Evolutionary conservation across 2,888 invertebrate species (phyloP).

Genomic region (Amiota communis): DNA sequence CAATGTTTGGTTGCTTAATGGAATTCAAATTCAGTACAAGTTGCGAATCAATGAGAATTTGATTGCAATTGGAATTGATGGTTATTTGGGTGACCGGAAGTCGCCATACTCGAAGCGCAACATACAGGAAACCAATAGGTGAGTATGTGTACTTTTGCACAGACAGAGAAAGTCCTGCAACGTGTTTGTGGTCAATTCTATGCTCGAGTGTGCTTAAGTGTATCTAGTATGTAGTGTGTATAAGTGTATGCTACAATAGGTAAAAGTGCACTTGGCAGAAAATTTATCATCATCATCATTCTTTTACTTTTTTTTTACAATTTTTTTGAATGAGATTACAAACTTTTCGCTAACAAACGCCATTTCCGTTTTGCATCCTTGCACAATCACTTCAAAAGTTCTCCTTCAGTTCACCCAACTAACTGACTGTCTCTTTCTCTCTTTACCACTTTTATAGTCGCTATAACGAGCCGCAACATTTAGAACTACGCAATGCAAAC

Average conservation of each 20-base stretch:
- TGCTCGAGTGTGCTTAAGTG: not conserved
- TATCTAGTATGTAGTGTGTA: constrained; percentile 8
- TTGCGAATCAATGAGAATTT: constrained; percentile 71
- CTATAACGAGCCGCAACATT: constrained; percentile 72
- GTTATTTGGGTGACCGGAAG: constrained; percentile 73
- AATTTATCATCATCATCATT: constrained; percentile 57
- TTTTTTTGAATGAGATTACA: constrained; percentile 1
- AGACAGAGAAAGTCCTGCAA: not conserved
- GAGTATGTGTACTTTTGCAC: constrained; percentile 42
- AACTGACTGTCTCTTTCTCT: not conserved
- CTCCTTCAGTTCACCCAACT: constrained; percentile 4
- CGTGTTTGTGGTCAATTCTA: constrained; percentile 26
- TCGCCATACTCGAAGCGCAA: constrained; percentile 73
- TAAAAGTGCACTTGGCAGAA: constrained; percentile 62
- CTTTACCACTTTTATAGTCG: constrained; percentile 61
- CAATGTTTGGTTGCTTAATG: constrained; percentile 72
- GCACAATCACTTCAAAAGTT: constrained; percentile 1
- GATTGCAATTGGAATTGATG: constrained; percentile 72
- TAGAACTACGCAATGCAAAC: constrained; percentile 71
- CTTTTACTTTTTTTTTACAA: constrained; percentile 14
- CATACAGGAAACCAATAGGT: constrained; percentile 74
- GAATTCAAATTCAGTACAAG: constrained; percentile 71
- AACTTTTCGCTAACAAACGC: constrained; percentile 20
- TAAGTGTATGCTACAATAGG: constrained; percentile 52
- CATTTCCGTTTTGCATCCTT: constrained; percentile 2